Percentiles rank a stretch among this genome's conserved stretches.
Evolutionary conservation across 92 coral and sea anemone genomes (phyloP).

Genomic region (Porites cylindrica): DNA sequence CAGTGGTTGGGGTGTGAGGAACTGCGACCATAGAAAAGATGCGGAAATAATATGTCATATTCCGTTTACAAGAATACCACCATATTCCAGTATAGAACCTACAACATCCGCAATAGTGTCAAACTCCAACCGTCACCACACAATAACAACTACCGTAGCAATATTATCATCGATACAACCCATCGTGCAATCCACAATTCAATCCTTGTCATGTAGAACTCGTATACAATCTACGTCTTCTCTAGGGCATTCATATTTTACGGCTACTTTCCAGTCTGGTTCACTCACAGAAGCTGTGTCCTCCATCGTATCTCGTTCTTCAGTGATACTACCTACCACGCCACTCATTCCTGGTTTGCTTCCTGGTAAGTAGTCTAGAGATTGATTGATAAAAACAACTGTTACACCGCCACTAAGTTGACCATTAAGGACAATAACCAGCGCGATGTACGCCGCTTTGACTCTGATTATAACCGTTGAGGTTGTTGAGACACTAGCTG

Average conservation of each 20-base stretch:
- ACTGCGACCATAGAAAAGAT: conserved; percentile 13
- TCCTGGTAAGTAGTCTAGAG: not conserved
- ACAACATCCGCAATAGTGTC: too few species aligned
- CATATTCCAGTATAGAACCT: not conserved
- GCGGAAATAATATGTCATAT: conserved; percentile 13
- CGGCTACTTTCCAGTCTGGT: not conserved
- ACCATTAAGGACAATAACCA: too few species aligned
- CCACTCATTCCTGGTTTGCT: not conserved
- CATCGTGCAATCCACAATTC: not conserved
- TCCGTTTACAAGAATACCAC: not conserved
- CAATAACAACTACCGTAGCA: not conserved
- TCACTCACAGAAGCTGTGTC: not conserved
- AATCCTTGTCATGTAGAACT: not conserved
- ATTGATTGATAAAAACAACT: too few species aligned
- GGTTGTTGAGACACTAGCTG: too few species aligned
- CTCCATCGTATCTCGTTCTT: not conserved
- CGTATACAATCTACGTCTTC: not conserved
- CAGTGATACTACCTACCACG: not conserved
- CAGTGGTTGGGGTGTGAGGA: conserved; percentile 35
- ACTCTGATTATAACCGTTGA: too few species aligned
- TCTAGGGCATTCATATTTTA: not conserved
- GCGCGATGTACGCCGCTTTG: too few species aligned
- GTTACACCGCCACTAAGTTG: too few species aligned
- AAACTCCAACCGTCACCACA: not conserved
- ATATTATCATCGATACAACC: not conserved